Base-by-base conservation (phyloP, 2,113 vertebrate species). In the Aythya baeri region DNA sequence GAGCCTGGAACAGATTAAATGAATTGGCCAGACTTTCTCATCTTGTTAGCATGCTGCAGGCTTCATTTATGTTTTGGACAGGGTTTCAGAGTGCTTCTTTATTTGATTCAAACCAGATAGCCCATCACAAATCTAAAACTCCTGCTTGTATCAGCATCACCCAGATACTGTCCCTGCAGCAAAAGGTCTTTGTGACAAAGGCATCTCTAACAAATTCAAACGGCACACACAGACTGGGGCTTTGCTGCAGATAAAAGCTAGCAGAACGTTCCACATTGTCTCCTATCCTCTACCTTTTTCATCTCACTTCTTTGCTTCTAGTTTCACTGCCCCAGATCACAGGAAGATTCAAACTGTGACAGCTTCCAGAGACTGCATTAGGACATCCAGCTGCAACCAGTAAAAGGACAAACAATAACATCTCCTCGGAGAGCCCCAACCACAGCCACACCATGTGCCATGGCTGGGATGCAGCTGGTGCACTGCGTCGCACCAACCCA, bases 21-120 rank as follows among this genome's bases (percentile, higher is more conserved):
- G 74, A 88, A 44, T 82, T 96, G 94, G 96, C 77, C 91, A 92
- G 96, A 94, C 92, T 84, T 93, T 87, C 77, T 92, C 62, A 76
- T 85, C 88, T 91, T 94, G 83, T 94, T 96, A 94, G 84, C 93
- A 63, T 50, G 86, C 95, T 94, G 83, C 88, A 91, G 94, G 93
- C 90, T 96, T 86, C 80, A 7, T 67, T 50, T 70, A 88, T 95
- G 83, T 92, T 88, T 79, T 84, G 86, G 77, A 77, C 93, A 92
- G 77, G 58, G 70, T 65, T 89, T 94, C 91, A 80, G 85, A 90
- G 68, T 34, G 25, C 50, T 59, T 71, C 85, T 90, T 94, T 63
- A 32, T 89, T 91, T 96, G 89, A 90, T 95, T 93, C 55, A 90
- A 96, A 88, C 29, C 83, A 94, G 94, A 90, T 81, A 97, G 79